Conservation (phyloP, 2,888 invertebrate species). For the Philereme transversata region DNA sequence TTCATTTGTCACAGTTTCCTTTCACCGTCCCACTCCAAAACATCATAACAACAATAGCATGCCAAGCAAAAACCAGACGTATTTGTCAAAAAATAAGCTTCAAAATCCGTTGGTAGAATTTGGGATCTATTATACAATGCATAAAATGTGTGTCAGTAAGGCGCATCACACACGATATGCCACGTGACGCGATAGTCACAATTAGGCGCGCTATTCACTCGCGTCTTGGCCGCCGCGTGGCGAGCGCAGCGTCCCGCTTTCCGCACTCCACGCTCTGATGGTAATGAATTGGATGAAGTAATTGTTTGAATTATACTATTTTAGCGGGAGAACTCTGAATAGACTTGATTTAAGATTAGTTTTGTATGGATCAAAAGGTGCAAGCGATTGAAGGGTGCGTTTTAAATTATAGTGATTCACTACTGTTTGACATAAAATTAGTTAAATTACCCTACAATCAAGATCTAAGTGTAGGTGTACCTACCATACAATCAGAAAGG, state of each 20-base stretch:
- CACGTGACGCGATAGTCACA: conserved; percentile 72
- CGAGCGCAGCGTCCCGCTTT: conserved; percentile 44
- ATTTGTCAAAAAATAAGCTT: rapidly evolving
- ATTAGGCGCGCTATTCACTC: conserved; percentile 74
- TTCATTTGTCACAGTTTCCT: conserved; percentile 73
- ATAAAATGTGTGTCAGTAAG: conserved; percentile 42
- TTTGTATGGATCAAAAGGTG: conserved; percentile 32
- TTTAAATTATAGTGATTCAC: conserved; percentile 22
- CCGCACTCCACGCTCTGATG: conserved; percentile 58
- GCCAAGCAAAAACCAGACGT: conserved; percentile 22
- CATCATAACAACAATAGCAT: conserved; percentile 10
- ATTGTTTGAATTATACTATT: conserved; percentile 58
- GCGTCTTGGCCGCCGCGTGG: conserved; percentile 44
- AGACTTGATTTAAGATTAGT: conserved; percentile 26
- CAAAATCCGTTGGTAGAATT: conserved; percentile 3
- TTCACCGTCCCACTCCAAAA: conserved; percentile 14
- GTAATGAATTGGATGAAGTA: conserved; percentile 68
- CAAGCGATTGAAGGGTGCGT: conserved; percentile 22
- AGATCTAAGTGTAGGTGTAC: not conserved
- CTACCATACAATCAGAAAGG: not conserved
- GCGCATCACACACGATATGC: conserved; percentile 47
- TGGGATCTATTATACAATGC: conserved; percentile 3
- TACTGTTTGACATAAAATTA: conserved; percentile 16
- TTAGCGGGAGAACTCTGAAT: conserved; percentile 43
- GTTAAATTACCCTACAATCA: conserved; percentile 14